Conservation (phyloP, 1,140 invertebrate species). For the Dendroctonus valens region DNA sequence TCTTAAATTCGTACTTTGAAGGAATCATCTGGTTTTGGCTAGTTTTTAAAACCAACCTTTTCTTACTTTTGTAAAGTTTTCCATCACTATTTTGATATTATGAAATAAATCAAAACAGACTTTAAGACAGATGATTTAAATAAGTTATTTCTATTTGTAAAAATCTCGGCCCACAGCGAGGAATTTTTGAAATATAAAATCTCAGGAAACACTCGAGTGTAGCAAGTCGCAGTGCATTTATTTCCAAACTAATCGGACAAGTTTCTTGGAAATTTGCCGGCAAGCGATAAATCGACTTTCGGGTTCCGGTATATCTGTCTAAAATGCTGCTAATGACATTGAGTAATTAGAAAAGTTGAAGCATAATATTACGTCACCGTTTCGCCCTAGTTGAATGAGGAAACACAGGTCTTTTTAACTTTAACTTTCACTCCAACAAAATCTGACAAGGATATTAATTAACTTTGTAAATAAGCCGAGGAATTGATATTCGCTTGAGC, state of each 20-base stretch:
- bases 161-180: background rate
- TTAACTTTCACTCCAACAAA: constrained; percentile 13
- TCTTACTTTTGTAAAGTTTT: too few relatives aligned
- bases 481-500: too few relatives aligned
- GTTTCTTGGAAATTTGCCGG: constrained; percentile 20
- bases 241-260: constrained; percentile 17
- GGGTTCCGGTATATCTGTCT: constrained; percentile 13
- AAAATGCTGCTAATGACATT: constrained; percentile 19
- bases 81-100: too few relatives aligned
- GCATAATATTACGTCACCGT: constrained; percentile 9
- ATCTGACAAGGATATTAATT: constrained; percentile 6
- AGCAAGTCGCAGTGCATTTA: constrained; percentile 11
- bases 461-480: too few relatives aligned
- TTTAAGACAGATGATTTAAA: too few relatives aligned
- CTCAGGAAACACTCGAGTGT: background rate
- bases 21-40: too few relatives aligned
- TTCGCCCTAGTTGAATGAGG: background rate
- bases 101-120: too few relatives aligned
- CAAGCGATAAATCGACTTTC: constrained; percentile 22
- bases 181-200: background rate
- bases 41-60: too few relatives aligned
- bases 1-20: too few relatives aligned
- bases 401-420: constrained; percentile 7
- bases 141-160: too few relatives aligned
- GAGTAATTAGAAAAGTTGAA: constrained; percentile 27